Evolutionary conservation across 2,888 invertebrate genomes (phyloP), one percentile per base, ranked within the genome.

Genomic region (Eupithecia tripunctaria): DNA sequence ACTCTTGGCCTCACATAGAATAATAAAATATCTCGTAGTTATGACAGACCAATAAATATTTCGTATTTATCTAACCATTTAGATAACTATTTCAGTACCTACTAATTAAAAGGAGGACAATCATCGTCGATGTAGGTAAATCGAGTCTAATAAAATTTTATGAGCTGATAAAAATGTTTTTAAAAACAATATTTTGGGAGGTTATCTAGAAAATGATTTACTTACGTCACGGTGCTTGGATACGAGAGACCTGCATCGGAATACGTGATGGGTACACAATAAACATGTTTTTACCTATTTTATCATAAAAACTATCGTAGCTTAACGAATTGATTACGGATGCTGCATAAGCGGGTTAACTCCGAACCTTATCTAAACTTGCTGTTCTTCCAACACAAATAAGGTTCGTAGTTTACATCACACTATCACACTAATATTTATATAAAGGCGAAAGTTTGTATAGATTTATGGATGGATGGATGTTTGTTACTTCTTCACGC

Each of bases 81-180:
- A 75, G 79, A 85, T 86, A 80, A 81, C 64, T 78, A 78, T 82
- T 79, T 79, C 79, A 79, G 38, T 64, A 25, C 38, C 64, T 77
- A 82, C 80, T 76, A 78, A 77, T 72, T 75, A 81, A 81, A 90
- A 86, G 78, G 90, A 80, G 89, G 84, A 81, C 90, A 12, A 15
- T 21, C 38, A 90, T 76, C 92, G 82, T 89, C 90, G 92, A 86
- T 89, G 93, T 93, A 92, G 94, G 94, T 94, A 93, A 91, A 89
- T 88, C 86, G 84, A 72, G 78, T 78, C 77, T 81, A 80, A 85
- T 89, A 88, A 89, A 88, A 87, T 85, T 88, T 84, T 81, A 85
- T 85, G 79, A 60, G 56, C 51, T 74, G 91, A 91, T 90, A 91
- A 91, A 88, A 88, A 87, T 76, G 71, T 75, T 77, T 74, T 63